These are phyloP conservation scores for Choreutis nemorana DNA, from an alignment of 2,888 invertebrate genomes.

Conservation along the genomic window DNA sequence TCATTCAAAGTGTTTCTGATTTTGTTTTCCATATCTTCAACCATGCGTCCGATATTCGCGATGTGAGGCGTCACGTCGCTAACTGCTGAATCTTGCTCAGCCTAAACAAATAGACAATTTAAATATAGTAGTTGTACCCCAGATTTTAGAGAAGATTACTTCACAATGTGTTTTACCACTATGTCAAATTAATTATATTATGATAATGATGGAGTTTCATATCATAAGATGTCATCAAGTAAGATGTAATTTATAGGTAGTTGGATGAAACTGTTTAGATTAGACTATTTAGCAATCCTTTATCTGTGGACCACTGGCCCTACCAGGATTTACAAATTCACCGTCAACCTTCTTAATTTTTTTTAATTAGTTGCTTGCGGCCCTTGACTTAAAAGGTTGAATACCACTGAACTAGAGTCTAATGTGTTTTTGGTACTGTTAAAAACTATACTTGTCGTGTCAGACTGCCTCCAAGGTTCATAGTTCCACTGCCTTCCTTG, in stretches of 20 bases:
- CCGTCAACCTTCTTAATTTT: too few relatives aligned
- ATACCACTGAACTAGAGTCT: neutral
- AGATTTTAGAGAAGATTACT: too few relatives aligned
- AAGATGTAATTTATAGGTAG: neutral
- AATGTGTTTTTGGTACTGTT: neutral
- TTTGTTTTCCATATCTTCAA: constrained; percentile 99
- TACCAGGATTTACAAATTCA: too few relatives aligned
- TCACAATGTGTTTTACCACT: too few relatives aligned
- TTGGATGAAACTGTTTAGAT: neutral
- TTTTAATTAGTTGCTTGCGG: too few relatives aligned
- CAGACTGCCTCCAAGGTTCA: constrained; percentile 98
- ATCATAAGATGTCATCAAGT: neutral
- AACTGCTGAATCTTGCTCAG: constrained; percentile 89
- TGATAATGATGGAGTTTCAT: too few relatives aligned
- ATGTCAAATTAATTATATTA: too few relatives aligned
- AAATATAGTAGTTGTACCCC: neutral
- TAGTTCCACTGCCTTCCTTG: constrained; percentile 94
- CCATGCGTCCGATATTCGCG: constrained; percentile 98
- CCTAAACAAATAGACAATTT: constrained; percentile 53
- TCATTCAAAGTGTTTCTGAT: constrained; percentile 97
- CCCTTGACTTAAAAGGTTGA: neutral
- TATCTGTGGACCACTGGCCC: too few relatives aligned
- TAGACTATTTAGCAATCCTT: too few relatives aligned
- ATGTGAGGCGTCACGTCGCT: constrained; percentile 96
- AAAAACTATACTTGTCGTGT: constrained; percentile 99